Percentiles rank a stretch among this genome's conserved stretches.
Evolutionary conservation across 30 jellyfish, hydroid and myxozoan genomes (phyloP).

Genomic region (Aurelia aurita): DNA sequence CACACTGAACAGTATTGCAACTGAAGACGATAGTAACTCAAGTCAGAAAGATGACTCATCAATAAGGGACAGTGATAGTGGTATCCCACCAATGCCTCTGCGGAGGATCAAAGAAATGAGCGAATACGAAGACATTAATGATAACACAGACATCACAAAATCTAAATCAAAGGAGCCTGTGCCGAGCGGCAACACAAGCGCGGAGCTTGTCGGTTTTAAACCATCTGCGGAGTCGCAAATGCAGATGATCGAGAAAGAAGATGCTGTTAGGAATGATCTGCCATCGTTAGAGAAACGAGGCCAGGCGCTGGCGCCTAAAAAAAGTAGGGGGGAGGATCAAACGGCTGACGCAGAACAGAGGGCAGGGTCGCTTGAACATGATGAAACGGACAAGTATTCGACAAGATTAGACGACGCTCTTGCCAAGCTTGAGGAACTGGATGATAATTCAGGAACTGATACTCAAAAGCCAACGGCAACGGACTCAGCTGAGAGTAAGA

Average conservation of each 20-base stretch:
- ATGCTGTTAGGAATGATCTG: constrained; percentile 65
- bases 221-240: constrained; percentile 55
- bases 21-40: constrained; percentile 77
- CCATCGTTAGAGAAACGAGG: constrained; percentile 69
- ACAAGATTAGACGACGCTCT: constrained; percentile 65
- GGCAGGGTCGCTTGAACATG: not conserved
- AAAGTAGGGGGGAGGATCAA: not conserved
- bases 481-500: not conserved
- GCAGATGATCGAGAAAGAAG: constrained; percentile 47
- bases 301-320: constrained; percentile 44
- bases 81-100: constrained; percentile 99
- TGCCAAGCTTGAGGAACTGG: constrained; percentile 66
- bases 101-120: constrained; percentile 93
- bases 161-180: constrained; percentile 64
- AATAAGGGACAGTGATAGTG: constrained; percentile 79
- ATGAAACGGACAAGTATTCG: constrained; percentile 47
- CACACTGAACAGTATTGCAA: constrained; percentile 84
- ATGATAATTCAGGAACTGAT: constrained; percentile 32
- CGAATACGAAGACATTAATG: constrained; percentile 60
- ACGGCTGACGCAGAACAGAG: constrained; percentile 9
- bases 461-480: not conserved
- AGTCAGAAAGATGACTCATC: constrained; percentile 88
- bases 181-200: constrained; percentile 14
- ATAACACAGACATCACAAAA: constrained; percentile 65
- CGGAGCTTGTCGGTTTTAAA: constrained; percentile 82